Evolutionary conservation across 2,888 invertebrate species (phyloP).

Genomic region (Spodoptera exigua): DNA sequence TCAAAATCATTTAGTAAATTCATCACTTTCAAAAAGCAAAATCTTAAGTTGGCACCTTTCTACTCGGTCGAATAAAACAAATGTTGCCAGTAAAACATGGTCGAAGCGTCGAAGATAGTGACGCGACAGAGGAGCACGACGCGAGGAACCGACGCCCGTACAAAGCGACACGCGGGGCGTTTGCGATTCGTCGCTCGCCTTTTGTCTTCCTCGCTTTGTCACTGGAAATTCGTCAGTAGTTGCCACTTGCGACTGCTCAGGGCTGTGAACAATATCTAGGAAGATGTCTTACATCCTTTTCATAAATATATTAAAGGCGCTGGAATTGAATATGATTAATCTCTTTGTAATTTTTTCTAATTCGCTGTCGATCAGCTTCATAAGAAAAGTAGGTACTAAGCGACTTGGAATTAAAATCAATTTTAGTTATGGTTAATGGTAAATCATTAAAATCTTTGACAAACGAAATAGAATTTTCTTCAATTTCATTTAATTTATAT

Average conservation of each 20-base stretch:
- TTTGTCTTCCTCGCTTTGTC: constrained; percentile 62
- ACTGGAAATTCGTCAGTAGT: constrained; percentile 57
- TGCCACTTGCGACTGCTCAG: constrained; percentile 36
- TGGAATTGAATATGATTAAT: too few species aligned
- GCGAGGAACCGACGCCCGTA: constrained; percentile 30
- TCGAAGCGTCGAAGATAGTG: constrained; percentile 29
- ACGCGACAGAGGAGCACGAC: constrained; percentile 7
- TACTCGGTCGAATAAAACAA: constrained; percentile 36
- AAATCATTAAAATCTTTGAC: too few species aligned
- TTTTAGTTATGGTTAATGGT: too few species aligned
- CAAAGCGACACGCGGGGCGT: constrained; percentile 39
- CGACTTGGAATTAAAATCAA: too few species aligned
- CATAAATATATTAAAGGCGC: too few species aligned
- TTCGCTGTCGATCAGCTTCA: too few species aligned
- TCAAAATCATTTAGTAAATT: too few species aligned
- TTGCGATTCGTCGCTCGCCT: constrained; percentile 52
- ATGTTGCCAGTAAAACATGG: constrained; percentile 21
- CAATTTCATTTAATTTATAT: too few species aligned
- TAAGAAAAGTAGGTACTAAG: too few species aligned
- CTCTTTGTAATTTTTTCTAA: too few species aligned
- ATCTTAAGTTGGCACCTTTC: not conserved
- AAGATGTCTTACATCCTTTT: not conserved
- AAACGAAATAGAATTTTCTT: too few species aligned
- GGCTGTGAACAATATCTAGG: not conserved
- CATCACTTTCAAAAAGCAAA: not conserved